phyloP scores from a whole-genome alignment of 2,113 vertebrate species.

The Alces alces region DNA sequence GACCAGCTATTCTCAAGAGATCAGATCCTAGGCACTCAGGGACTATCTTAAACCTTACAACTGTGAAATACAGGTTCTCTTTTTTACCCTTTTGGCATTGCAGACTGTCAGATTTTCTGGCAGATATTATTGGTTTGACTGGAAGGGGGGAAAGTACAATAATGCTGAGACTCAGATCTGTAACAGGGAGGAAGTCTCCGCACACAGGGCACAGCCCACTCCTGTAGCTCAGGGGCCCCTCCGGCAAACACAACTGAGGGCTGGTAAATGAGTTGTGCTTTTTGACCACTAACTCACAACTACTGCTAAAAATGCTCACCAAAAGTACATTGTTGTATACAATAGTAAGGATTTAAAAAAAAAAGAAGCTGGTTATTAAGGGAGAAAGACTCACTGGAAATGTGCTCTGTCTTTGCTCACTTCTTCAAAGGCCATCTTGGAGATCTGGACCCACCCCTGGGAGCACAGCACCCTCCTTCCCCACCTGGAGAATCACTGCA shows the following conservation, averaged over 20 bases:
- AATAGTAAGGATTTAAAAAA: conserved; percentile 55
- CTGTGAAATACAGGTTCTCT: conserved; percentile 75
- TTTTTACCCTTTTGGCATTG: conserved; percentile 69
- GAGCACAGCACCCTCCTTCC: neutral
- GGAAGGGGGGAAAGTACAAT: neutral
- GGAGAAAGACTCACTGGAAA: conserved; percentile 22
- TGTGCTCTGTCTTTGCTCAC: conserved; percentile 4
- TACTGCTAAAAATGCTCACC: conserved; percentile 58
- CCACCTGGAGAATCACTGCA: neutral
- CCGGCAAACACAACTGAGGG: conserved; percentile 51
- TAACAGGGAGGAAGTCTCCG: neutral
- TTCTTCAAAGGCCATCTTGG: neutral
- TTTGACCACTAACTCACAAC: conserved; percentile 65
- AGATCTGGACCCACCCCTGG: neutral
- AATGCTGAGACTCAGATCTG: conserved; percentile 24
- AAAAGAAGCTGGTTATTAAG: conserved; percentile 31
- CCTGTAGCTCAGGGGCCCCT: conserved; percentile 42
- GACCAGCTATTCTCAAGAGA: neutral
- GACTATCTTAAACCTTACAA: neutral
- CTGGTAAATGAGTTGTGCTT: conserved; percentile 32
- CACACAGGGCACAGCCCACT: neutral
- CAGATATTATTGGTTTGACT: conserved; percentile 65
- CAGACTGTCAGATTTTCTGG: conserved; percentile 72
- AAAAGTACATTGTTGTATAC: conserved; percentile 29
- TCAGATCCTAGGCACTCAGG: neutral